A percentile compares a stretch with the other conserved stretches of the same genome.
Conservation (phyloP, 2,113 vertebrate species). For the Leptocoma aspasia region DNA sequence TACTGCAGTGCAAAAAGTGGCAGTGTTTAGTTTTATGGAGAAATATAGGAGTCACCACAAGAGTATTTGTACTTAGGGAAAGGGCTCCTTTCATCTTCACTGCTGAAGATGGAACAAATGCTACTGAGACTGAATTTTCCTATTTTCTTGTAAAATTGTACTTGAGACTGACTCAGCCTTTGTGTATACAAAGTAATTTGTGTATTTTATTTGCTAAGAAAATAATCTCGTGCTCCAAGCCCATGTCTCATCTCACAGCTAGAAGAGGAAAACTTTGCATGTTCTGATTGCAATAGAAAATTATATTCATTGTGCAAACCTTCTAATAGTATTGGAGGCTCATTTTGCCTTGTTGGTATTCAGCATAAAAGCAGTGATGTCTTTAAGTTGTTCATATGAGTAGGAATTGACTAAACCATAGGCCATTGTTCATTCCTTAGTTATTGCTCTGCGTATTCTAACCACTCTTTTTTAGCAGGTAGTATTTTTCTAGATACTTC, state of each 20-base stretch:
- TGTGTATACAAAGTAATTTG: neutral
- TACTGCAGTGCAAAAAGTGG: neutral
- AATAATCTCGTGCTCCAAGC: neutral
- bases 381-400: neutral
- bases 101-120: neutral
- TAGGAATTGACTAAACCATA: neutral
- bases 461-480: neutral
- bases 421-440: neutral
- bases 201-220: neutral
- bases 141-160: neutral
- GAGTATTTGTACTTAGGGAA: neutral
- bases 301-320: fast-evolving
- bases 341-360: neutral
- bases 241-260: neutral
- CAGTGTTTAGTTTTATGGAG: neutral
- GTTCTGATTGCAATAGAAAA: neutral
- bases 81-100: neutral
- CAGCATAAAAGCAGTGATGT: neutral
- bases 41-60: neutral
- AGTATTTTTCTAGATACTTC: neutral
- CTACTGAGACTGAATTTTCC: neutral
- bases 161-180: neutral
- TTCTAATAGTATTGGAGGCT: neutral
- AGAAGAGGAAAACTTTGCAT: neutral
- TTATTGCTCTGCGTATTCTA: neutral